These are phyloP conservation scores for Troides helena DNA, from an alignment of 2,888 invertebrate genomes.

Conservation along the genomic window DNA sequence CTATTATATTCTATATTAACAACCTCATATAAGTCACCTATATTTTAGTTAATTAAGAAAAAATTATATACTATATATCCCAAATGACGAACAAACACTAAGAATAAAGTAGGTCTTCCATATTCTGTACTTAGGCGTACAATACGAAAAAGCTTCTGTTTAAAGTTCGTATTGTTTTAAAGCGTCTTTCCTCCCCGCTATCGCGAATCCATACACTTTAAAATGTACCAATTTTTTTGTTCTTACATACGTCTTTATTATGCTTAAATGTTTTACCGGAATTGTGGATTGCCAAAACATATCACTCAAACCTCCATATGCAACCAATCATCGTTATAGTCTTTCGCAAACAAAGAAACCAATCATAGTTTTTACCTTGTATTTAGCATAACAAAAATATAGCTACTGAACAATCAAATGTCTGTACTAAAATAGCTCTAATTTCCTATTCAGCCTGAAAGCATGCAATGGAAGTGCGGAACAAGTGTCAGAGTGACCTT, in stretches of 20 bases:
- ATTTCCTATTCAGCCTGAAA: conserved; percentile 56
- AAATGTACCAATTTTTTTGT: not conserved
- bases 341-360: conserved; percentile 18
- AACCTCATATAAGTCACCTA: not conserved
- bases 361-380: conserved; percentile 22
- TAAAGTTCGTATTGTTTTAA: conserved; percentile 1
- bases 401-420: conserved; percentile 18
- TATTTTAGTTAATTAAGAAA: too few species aligned
- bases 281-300: conserved; percentile 4
- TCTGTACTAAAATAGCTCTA: conserved; percentile 53
- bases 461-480: conserved; percentile 62
- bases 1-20: too few species aligned
- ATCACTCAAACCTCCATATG: conserved; percentile 3
- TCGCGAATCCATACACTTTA: not conserved
- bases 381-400: conserved; percentile 34
- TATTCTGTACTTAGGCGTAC: not conserved
- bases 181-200: not conserved
- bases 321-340: conserved; percentile 12
- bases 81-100: not conserved
- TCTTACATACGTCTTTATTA: not conserved
- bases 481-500: conserved; percentile 62
- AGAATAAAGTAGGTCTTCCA: not conserved
- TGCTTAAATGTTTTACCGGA: not conserved
- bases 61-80: too few species aligned
- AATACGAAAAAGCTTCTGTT: not conserved